Evolutionary conservation across 2,888 invertebrate species (phyloP), one percentile per base, ranked within the genome.

Genomic region (Hoplodrina ambigua): DNA sequence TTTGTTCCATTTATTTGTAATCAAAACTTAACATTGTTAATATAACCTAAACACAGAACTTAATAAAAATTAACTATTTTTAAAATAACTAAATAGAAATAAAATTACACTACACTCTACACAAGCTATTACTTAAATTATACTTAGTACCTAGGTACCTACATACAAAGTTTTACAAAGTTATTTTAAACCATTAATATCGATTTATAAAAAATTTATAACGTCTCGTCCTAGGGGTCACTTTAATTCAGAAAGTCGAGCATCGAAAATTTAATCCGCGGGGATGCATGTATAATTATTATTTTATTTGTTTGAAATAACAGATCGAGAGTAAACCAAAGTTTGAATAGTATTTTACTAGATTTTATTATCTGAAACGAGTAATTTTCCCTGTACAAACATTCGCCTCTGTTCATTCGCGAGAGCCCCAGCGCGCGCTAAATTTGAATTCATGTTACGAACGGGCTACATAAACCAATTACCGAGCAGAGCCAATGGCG

Each of bases 361-460:
- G 83, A 90, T 90, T 93, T 91, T 91, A 91, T 92, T 91, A 90
- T 89, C 89, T 90, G 89, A 88, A 92, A 89, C 89, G 89, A 88
- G 88, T 93, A 93, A 93, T 92, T 93, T 93, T 83, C 90, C 86
- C 86, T 83, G 87, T 88, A 90, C 89, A 92, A 92, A 92, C 89
- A 91, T 90, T 90, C 89, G 82, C 85, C 88, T 90, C 87, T 89
- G 90, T 92, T 90, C 89, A 89, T 90, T 91, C 85, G 88, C 85
- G 88, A 90, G 88, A 87, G 90, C 87, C 90, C 89, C 90, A 89
- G 90, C 93, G 94, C 94, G 94, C 95, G 94, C 93, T 93, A 95
- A 95, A 95, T 95, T 95, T 95, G 93, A 95, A 95, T 94, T 94
- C 94, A 94, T 94, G 94, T 91, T 94, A 93, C 94, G 93, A 94